Base-by-base conservation (phyloP, 2,113 vertebrate species). In the Gallinago undulata region DNA sequence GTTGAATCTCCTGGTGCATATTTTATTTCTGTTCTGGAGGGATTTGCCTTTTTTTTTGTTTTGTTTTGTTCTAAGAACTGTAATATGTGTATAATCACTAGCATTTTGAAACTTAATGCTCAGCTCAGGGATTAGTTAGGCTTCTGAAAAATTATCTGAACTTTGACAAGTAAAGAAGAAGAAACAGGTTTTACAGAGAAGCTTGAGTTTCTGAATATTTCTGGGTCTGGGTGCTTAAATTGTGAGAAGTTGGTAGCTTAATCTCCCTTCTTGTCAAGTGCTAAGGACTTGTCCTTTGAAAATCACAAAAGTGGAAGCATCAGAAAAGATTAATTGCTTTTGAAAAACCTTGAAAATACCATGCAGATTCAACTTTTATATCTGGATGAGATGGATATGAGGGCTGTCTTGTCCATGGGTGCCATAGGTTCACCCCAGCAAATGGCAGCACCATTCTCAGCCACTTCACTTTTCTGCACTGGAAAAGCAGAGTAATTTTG, bases 1-100 rank as follows among this genome's bases (percentile, higher is more conserved):
- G 60, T 66, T 70, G 68, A 70, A 81, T 87, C 80, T 87, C 43
- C 31, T 72, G 51, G 63, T 92, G 72, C 63, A 30, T 81, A 92
- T 93, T 94, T 93, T 75, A 94, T 77, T 95, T 81, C 50, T 90
- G 74, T 90, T 87, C 79, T 89, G 64, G 30, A 91, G 74, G 75
- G 83, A 86, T 92, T 92, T 88, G n/a, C 31, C 31, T 57, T 90
- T 60, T 41, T 28, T 1, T 16, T 16, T 15, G 17, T 19, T 12
- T 13, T 23, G 7, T 45, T 86, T 89, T 84, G 28, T 89, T 84
- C 64, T 76, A 66, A 76, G 72, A 84, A 55, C 56, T 4, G 1
- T 64, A 63, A 48, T 77, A 63, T 66, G 33, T 64, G 17, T 76
- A 60, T 84, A 89, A 86, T 62, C 76, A 89, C 72, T 41, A 41